phyloP scores from a whole-genome alignment of 2,797 vertebrate genomes.

The Scolopax rusticola region DNA sequence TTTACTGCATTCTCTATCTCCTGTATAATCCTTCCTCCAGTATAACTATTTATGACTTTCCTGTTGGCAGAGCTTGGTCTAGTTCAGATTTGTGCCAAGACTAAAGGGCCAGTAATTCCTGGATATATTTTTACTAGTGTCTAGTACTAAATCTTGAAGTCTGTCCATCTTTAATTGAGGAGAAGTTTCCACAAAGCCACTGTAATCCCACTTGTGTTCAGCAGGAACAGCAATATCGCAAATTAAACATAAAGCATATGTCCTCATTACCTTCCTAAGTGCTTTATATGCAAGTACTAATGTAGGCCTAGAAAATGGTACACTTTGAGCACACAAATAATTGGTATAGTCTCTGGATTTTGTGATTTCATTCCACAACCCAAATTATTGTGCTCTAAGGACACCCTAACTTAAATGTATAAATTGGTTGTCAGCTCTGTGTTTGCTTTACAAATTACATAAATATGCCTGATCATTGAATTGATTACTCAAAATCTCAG shows the following conservation, averaged over 20 bases:
- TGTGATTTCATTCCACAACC: neutral
- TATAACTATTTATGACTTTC: neutral
- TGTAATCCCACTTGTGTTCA: neutral
- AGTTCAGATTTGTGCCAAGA: neutral
- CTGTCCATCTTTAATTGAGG: neutral
- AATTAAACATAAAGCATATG: neutral
- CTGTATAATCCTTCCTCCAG: neutral
- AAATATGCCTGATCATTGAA: neutral
- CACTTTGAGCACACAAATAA: neutral
- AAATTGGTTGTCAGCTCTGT: neutral
- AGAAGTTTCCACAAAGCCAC: neutral
- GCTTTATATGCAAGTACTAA: neutral
- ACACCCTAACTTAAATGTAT: neutral
- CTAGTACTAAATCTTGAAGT: neutral
- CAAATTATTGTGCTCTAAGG: neutral
- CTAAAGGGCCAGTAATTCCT: neutral
- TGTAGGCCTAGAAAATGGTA: neutral
- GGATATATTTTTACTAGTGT: accelerated
- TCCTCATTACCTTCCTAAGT: neutral
- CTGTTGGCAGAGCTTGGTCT: neutral
- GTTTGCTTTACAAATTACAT: neutral
- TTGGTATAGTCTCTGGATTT: neutral
- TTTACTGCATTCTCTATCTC: neutral
- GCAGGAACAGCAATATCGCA: neutral
- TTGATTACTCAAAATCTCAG: neutral